Evolutionary conservation across 64 coral and sea anemone species (phyloP).

Genomic region (Actinia tenebrosa): DNA sequence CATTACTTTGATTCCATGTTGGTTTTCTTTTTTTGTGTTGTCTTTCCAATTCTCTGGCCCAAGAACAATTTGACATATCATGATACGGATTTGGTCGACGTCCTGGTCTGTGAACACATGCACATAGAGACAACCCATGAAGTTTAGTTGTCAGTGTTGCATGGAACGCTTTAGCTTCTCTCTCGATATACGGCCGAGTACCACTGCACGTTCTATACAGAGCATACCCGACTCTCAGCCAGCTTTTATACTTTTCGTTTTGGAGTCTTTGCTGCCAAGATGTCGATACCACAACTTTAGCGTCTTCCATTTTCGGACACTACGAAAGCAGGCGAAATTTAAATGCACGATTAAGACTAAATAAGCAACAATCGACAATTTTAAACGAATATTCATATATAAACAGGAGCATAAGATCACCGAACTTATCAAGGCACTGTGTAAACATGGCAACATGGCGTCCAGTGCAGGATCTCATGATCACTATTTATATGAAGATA

Average conservation of each 20-base stretch:
- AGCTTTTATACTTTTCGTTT: constrained; percentile 62
- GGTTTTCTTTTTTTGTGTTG: constrained; percentile 41
- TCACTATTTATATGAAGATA: too few relatives aligned
- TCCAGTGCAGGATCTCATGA: too few relatives aligned
- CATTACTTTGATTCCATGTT: constrained; percentile 71
- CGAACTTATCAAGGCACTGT: too few relatives aligned
- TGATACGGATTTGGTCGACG: constrained; percentile 47
- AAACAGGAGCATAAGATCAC: too few relatives aligned
- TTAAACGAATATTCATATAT: too few relatives aligned
- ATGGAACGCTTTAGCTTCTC: constrained; percentile 47
- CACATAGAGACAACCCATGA: constrained; percentile 3
- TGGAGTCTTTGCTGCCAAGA: constrained; percentile 33
- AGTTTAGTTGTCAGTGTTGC: constrained; percentile 9
- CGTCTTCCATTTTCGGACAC: neutral
- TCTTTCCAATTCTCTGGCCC: constrained; percentile 40
- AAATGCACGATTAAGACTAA: too few relatives aligned
- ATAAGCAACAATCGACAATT: too few relatives aligned
- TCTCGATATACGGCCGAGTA: constrained; percentile 47
- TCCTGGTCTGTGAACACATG: constrained; percentile 13
- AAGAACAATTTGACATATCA: constrained; percentile 50
- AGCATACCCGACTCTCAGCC: constrained; percentile 49
- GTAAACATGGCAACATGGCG: too few relatives aligned
- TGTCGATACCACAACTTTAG: neutral
- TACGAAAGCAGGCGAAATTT: neutral
- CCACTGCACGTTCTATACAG: constrained; percentile 42